phyloP scores from a whole-genome alignment of 2,113 vertebrate species.

The Orientallactaga bullata region DNA sequence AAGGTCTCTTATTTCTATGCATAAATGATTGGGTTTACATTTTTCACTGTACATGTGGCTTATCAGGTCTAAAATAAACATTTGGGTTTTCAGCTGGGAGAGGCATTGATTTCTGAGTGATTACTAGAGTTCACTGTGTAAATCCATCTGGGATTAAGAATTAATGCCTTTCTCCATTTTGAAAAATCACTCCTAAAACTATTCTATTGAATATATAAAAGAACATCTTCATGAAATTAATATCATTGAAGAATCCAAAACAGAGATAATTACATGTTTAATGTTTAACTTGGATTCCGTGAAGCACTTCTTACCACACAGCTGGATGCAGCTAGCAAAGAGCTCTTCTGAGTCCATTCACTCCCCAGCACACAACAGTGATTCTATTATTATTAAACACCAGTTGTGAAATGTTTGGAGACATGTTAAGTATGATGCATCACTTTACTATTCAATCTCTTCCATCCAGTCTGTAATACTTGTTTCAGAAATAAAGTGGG shows the following conservation, averaged over 20 bases:
- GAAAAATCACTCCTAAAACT: conserved; percentile 11
- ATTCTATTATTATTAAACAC: conserved; percentile 26
- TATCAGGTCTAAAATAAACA: not conserved
- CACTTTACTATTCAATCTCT: not conserved
- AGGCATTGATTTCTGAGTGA: not conserved
- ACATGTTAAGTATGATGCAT: not conserved
- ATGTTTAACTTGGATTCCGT: conserved; percentile 53
- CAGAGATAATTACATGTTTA: conserved; percentile 60
- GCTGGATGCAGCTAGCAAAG: conserved; percentile 7
- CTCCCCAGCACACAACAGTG: not conserved
- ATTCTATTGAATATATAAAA: conserved; percentile 59
- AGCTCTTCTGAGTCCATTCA: conserved; percentile 50
- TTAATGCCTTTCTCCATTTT: conserved; percentile 16
- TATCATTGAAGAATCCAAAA: conserved; percentile 36
- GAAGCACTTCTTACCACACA: conserved; percentile 57
- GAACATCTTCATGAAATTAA: conserved; percentile 66
- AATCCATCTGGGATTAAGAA: not conserved
- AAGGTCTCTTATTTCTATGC: conserved; percentile 10
- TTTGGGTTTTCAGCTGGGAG: not conserved
- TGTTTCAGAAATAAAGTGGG: not conserved
- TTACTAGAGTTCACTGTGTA: not conserved
- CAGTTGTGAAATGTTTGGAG: conserved; percentile 3
- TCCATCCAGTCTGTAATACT: not conserved
- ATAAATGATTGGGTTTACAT: not conserved
- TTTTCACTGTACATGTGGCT: not conserved